These are phyloP conservation scores for Myiopsitta monachus DNA, from an alignment of 2,113 vertebrate genomes.

Conservation along the genomic window DNA sequence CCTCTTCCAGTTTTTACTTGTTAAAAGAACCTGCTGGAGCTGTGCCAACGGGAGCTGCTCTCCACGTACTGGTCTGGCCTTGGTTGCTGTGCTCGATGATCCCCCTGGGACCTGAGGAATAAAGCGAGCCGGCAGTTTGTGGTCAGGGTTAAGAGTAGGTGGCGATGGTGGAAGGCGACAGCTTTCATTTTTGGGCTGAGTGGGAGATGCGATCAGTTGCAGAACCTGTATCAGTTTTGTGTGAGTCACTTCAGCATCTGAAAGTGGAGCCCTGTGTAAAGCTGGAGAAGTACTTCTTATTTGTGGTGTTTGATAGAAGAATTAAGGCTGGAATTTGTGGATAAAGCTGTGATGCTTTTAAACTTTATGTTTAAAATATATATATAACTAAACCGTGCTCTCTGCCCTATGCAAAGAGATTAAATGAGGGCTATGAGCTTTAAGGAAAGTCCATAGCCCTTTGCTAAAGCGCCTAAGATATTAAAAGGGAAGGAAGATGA, in stretches of 20 bases:
- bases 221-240: not conserved
- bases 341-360: not conserved
- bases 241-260: not conserved
- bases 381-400: not conserved
- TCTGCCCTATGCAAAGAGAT: not conserved
- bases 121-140: not conserved
- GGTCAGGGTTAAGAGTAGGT: not conserved
- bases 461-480: not conserved
- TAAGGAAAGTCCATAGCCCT: not conserved
- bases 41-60: not conserved
- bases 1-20: not conserved
- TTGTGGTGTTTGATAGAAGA: not conserved
- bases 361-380: not conserved
- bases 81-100: not conserved
- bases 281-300: not conserved
- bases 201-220: not conserved
- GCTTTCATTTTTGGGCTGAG: too few species aligned
- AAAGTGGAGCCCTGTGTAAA: fast-evolving
- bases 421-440: not conserved
- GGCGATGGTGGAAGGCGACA: not conserved
- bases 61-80: fast-evolving
- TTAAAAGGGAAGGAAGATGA: not conserved
- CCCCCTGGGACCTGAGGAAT: not conserved
- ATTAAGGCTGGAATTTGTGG: not conserved
- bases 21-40: not conserved